Evolutionary conservation across 2,888 invertebrate species (phyloP).

Genomic region (Alloplasta piceator): DNA sequence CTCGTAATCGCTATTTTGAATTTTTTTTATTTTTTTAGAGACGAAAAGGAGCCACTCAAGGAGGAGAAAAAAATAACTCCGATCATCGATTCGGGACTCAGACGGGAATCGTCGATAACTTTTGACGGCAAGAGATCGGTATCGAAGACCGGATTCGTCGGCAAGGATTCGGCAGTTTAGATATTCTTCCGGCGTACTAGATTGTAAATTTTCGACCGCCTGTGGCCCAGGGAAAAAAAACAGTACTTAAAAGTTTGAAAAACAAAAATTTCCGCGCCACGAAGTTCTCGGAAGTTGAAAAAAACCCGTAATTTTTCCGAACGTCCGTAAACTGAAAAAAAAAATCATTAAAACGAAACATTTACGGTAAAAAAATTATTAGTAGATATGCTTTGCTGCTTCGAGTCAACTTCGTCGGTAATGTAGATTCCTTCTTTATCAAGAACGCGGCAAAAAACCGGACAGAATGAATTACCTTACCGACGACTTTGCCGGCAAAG

Average conservation of each 20-base stretch:
- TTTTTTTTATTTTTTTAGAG: conserved; percentile 84
- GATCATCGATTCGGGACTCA: conserved; percentile 87
- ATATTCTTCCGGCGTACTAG: conserved; percentile 84
- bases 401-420: no score
- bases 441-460: no score
- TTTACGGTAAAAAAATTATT: not conserved
- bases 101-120: conserved; percentile 91
- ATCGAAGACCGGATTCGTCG: conserved; percentile 93
- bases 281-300: conserved; percentile 50
- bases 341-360: conserved; percentile 12
- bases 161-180: conserved; percentile 95
- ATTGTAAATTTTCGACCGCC: conserved; percentile 80
- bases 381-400: no score
- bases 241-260: conserved; percentile 18
- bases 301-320: conserved; percentile 52
- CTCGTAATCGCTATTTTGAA: not conserved
- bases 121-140: conserved; percentile 93
- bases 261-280: conserved; percentile 47
- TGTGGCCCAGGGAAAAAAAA: conserved; percentile 49
- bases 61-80: conserved; percentile 85
- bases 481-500: no score
- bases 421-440: no score
- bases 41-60: conserved; percentile 92
- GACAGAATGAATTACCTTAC: no score
- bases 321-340: conserved; percentile 16